phyloP scores from a whole-genome alignment of 2,797 vertebrate species.

The Ambastaia sidthimunki region DNA sequence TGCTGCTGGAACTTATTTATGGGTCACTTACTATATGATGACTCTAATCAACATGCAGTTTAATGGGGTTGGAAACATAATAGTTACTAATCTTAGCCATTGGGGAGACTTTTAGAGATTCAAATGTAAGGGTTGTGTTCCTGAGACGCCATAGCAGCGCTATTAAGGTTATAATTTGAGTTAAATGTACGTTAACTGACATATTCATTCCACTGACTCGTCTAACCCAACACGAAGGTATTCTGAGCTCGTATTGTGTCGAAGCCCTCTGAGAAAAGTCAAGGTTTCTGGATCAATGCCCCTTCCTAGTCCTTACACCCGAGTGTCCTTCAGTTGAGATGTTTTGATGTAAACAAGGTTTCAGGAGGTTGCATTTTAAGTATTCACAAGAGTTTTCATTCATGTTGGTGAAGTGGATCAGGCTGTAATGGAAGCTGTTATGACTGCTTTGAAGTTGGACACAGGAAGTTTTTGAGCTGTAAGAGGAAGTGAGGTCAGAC shows the following conservation, averaged over 20 bases:
- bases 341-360: slow-evolving; percentile 28
- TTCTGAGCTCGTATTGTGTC: neutral
- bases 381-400: neutral
- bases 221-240: neutral
- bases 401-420: neutral
- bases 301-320: neutral
- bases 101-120: slow-evolving; percentile 1
- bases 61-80: slow-evolving; percentile 27
- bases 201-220: neutral
- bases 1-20: slow-evolving; percentile 28
- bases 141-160: neutral
- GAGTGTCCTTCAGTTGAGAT: slow-evolving; percentile 2
- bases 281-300: neutral
- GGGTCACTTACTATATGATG: slow-evolving; percentile 44
- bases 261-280: neutral
- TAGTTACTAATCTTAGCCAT: slow-evolving; percentile 18
- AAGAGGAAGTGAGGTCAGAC: neutral
- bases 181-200: neutral
- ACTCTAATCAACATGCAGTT: slow-evolving; percentile 39
- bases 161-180: neutral
- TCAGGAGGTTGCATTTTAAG: neutral
- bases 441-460: neutral
- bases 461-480: slow-evolving; percentile 2
- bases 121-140: neutral
- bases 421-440: neutral